Conservation (phyloP, 2,113 vertebrate genomes). For the Cettia cetti region DNA sequence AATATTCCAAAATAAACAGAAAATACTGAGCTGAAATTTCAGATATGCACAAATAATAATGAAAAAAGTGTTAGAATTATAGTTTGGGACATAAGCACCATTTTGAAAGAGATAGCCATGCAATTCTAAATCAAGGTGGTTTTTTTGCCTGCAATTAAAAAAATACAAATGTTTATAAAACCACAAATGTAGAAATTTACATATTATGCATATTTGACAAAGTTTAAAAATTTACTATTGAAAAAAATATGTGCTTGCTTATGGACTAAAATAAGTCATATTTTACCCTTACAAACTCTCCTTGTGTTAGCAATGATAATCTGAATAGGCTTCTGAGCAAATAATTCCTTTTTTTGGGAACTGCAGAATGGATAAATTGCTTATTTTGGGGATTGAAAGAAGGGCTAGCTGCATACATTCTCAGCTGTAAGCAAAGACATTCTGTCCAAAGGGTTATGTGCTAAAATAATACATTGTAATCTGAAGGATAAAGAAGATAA, state of each 20-base stretch:
- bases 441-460: neutral
- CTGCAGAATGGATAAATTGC: neutral
- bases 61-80: neutral
- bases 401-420: neutral
- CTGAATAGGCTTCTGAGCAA: neutral
- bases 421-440: neutral
- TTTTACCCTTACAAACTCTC: neutral
- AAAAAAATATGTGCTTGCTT: neutral
- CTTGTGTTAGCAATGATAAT: neutral
- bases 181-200: neutral
- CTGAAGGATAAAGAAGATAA: neutral
- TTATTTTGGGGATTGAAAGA: neutral
- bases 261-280: neutral
- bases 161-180: neutral
- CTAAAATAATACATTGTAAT: neutral
- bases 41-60: neutral
- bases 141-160: neutral
- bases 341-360: neutral
- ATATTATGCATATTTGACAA: neutral
- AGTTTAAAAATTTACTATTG: neutral
- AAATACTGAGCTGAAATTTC: neutral
- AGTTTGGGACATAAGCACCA: neutral
- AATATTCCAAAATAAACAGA: neutral
- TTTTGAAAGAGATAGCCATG: neutral
- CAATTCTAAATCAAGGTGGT: neutral